Evolutionary conservation across 2,797 vertebrate genomes (phyloP).

Genomic region (Sparus aurata): DNA sequence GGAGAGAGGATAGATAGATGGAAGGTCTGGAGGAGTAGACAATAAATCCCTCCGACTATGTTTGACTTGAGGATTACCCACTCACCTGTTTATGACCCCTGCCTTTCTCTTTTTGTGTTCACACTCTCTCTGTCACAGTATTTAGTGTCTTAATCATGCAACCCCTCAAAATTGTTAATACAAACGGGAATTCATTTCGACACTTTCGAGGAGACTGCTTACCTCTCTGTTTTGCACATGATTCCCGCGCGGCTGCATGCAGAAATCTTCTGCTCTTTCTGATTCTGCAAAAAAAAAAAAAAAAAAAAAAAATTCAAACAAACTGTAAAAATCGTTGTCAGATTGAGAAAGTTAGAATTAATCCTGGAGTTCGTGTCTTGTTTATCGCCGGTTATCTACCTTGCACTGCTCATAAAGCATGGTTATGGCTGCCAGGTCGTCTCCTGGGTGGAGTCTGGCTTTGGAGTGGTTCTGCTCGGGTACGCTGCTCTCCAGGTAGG

Average conservation of each 20-base stretch:
- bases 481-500: conserved; percentile 87
- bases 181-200: too few relatives aligned
- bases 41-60: conserved; percentile 65
- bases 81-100: conserved; percentile 68
- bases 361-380: neutral
- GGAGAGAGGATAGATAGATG: conserved; percentile 51
- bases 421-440: conserved; percentile 90
- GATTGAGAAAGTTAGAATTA: neutral
- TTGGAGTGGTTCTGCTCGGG: conserved; percentile 88
- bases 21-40: conserved; percentile 38
- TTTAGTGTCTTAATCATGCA: neutral
- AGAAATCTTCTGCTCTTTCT: conserved; percentile 91
- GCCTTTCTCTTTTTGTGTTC: conserved; percentile 61
- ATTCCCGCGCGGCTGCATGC: conserved; percentile 79
- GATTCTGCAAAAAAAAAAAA: conserved; percentile 78
- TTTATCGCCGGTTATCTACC: conserved; percentile 75
- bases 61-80: conserved; percentile 80
- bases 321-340: neutral
- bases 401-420: conserved; percentile 96
- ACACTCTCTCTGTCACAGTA: conserved; percentile 3
- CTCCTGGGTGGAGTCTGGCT: conserved; percentile 91
- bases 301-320: neutral
- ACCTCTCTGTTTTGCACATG: conserved; percentile 92
- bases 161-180: neutral
- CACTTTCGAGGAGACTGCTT: neutral